A percentile compares a stretch with the other conserved stretches of the same genome.
These are phyloP conservation scores for Gobius niger DNA, from an alignment of 2,113 vertebrate species.

Conservation along the genomic window DNA sequence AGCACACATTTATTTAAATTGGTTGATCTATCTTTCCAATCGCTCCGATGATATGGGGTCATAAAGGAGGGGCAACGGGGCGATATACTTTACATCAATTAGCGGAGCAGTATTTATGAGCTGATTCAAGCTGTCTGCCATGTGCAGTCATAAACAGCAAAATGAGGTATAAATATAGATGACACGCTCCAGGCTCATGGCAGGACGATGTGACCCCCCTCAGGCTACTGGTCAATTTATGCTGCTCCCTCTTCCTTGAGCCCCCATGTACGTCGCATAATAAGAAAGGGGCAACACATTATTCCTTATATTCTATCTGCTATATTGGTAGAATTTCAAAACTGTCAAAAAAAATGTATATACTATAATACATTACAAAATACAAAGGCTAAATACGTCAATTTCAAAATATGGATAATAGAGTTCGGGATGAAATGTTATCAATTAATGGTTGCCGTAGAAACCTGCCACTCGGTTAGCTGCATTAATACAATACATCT, in stretches of 20 bases:
- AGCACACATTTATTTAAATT: neutral
- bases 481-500: too few species aligned
- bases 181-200: constrained; percentile 54
- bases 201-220: constrained; percentile 55
- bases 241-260: constrained; percentile 45
- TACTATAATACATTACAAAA: neutral
- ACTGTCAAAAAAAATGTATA: neutral
- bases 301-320: neutral
- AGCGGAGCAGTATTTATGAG: constrained; percentile 48
- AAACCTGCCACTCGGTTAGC: too few species aligned
- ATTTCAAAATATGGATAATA: too few species aligned
- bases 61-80: constrained; percentile 9
- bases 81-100: constrained; percentile 49
- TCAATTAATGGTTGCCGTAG: too few species aligned
- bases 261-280: constrained; percentile 6
- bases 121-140: constrained; percentile 41
- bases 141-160: constrained; percentile 60
- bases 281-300: constrained; percentile 2
- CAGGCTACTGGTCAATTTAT: constrained; percentile 40
- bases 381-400: too few species aligned
- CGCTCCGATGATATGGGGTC: constrained; percentile 28
- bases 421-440: too few species aligned
- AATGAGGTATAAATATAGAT: constrained; percentile 71
- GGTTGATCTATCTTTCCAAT: constrained; percentile 2
- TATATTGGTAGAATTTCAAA: neutral